These are phyloP conservation scores for Pseudoips prasinana DNA, from an alignment of 2,888 invertebrate genomes.

Conservation along the genomic window DNA sequence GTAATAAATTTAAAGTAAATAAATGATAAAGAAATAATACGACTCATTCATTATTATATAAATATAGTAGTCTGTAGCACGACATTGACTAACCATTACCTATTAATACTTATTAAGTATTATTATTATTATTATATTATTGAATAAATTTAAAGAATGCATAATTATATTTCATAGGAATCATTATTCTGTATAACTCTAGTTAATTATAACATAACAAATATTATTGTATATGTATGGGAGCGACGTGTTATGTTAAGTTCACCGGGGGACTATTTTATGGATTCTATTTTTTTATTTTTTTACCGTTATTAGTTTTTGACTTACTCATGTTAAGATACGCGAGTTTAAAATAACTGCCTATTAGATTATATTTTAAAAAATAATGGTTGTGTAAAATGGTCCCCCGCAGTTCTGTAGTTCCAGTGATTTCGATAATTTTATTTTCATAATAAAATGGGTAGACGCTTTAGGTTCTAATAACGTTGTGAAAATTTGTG, in stretches of 20 bases:
- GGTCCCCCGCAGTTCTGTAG: slow-evolving; percentile 71
- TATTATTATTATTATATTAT: slow-evolving; percentile 81
- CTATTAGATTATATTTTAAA: slow-evolving; percentile 82
- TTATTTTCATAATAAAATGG: slow-evolving; percentile 82
- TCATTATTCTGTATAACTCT: slow-evolving; percentile 83
- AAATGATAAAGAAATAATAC: slow-evolving; percentile 75
- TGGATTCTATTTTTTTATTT: slow-evolving; percentile 81
- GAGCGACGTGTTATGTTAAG: slow-evolving; percentile 48
- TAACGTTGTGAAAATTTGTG: slow-evolving; percentile 83
- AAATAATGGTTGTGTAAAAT: slow-evolving; percentile 77
- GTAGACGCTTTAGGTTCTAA: slow-evolving; percentile 82
- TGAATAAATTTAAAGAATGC: slow-evolving; percentile 82
- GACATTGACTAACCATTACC: slow-evolving; percentile 81
- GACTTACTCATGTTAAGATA: slow-evolving; percentile 74
- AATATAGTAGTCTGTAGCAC: slow-evolving; percentile 79
- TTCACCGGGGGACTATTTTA: slow-evolving; percentile 75
- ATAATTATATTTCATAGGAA: slow-evolving; percentile 83
- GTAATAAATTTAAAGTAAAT: slow-evolving; percentile 75
- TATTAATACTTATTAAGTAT: slow-evolving; percentile 82
- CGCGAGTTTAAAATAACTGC: slow-evolving; percentile 73
- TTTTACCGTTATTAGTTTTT: slow-evolving; percentile 81
- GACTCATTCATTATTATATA: slow-evolving; percentile 78
- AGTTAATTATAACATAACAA: slow-evolving; percentile 80
- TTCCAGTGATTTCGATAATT: slow-evolving; percentile 78
- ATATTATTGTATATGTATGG: slow-evolving; percentile 60